phyloP scores from a whole-genome alignment of 2,113 vertebrate species.

The Okapia johnstoni region DNA sequence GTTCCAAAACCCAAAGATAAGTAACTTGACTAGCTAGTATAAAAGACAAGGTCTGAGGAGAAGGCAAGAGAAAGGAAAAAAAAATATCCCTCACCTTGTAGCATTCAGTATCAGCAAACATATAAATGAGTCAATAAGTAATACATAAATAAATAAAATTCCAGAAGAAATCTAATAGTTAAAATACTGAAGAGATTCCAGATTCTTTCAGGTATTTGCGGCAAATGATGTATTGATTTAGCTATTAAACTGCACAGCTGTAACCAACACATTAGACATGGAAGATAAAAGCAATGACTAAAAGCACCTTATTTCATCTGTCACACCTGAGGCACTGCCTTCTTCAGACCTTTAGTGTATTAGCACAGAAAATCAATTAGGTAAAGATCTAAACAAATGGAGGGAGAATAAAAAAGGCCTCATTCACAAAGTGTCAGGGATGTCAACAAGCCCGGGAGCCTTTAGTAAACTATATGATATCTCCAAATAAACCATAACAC shows the following conservation, averaged over 20 bases:
- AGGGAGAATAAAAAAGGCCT: constrained; percentile 72
- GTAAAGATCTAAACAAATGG: constrained; percentile 86
- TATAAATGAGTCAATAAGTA: background rate
- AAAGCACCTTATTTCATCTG: constrained; percentile 85
- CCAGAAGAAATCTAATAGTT: constrained; percentile 76
- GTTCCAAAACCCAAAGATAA: constrained; percentile 41
- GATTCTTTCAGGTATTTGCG: constrained; percentile 78
- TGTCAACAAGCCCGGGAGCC: constrained; percentile 70
- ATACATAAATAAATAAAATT: constrained; percentile 43
- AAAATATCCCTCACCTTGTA: background rate
- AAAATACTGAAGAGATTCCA: constrained; percentile 77
- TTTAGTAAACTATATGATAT: constrained; percentile 62
- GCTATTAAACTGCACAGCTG: constrained; percentile 85
- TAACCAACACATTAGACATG: constrained; percentile 87
- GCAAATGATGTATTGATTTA: constrained; percentile 87
- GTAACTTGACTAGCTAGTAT: constrained; percentile 14
- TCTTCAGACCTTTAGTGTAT: constrained; percentile 83
- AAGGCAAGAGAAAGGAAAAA: background rate
- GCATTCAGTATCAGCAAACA: background rate
- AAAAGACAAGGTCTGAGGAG: background rate
- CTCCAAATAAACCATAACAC: constrained; percentile 70
- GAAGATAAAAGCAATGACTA: constrained; percentile 85
- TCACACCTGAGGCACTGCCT: constrained; percentile 84
- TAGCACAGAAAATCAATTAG: constrained; percentile 87
- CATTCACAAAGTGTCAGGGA: constrained; percentile 77